A percentile compares a stretch with the other conserved stretches of the same genome.
Evolutionary conservation across 92 coral and sea anemone species (phyloP).

Genomic region (Diadumene lineata): DNA sequence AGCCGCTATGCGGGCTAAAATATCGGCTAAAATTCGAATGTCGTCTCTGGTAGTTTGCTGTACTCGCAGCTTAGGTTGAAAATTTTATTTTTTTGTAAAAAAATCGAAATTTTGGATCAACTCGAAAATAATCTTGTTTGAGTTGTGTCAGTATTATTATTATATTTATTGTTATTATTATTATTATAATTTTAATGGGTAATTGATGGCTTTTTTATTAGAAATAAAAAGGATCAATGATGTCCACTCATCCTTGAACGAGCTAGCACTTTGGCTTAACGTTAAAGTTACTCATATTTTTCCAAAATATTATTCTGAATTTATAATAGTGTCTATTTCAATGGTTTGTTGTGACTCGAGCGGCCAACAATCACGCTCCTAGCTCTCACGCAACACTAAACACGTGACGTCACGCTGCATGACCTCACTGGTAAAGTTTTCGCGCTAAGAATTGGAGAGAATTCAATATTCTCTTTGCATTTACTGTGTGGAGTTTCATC

Average conservation of each 20-base stretch:
- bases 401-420: slow-evolving; percentile 38
- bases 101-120: too few species aligned
- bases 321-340: neutral
- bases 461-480: neutral
- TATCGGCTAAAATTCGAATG: too few species aligned
- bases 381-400: slow-evolving; percentile 25
- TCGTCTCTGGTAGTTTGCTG: too few species aligned
- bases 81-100: too few species aligned
- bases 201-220: neutral
- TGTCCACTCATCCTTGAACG: slow-evolving; percentile 6
- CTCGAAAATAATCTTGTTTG: too few species aligned
- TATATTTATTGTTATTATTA: too few species aligned
- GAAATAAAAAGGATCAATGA: slow-evolving; percentile 4
- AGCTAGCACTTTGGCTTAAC: slow-evolving; percentile 3
- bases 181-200: neutral
- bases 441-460: slow-evolving; percentile 9
- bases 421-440: slow-evolving; percentile 24
- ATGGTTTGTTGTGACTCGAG: slow-evolving; percentile 23
- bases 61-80: too few species aligned
- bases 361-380: slow-evolving; percentile 12
- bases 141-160: too few species aligned
- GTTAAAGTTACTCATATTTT: slow-evolving; percentile 5
- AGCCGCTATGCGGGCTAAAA: too few species aligned
- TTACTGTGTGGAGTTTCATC: neutral
- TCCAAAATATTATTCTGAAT: slow-evolving; percentile 3